Percentiles rank a stretch among this genome's conserved stretches.
Conservation (phyloP, 2,113 vertebrate genomes). For the Cygnus buccinator region DNA sequence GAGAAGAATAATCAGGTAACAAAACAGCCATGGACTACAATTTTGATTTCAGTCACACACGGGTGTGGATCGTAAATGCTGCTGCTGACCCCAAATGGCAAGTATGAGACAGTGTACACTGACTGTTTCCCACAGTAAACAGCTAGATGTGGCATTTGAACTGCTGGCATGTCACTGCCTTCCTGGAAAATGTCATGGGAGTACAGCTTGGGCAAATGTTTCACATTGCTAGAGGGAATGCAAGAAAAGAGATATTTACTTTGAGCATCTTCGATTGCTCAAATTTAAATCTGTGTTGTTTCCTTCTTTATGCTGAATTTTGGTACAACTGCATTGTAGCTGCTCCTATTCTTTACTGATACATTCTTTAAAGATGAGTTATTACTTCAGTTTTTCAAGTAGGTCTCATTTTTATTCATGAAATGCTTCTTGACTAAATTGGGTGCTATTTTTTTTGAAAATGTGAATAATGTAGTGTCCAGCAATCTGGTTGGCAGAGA, state of each 20-base stretch:
- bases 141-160: background rate
- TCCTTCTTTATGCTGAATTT: background rate
- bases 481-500: slow-evolving; percentile 38
- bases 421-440: background rate
- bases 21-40: background rate
- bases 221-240: background rate
- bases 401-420: slow-evolving; percentile 11
- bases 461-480: slow-evolving; percentile 39
- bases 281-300: background rate
- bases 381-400: background rate
- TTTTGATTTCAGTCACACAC: background rate
- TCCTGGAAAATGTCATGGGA: slow-evolving; percentile 40
- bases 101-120: background rate
- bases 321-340: background rate
- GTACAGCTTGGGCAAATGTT: background rate
- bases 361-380: background rate
- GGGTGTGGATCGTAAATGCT: background rate
- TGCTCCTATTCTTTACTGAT: background rate
- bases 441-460: background rate
- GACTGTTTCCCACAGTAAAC: slow-evolving; percentile 1
- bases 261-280: background rate
- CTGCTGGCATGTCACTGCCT: slow-evolving; percentile 13
- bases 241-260: background rate
- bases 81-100: slow-evolving; percentile 6
- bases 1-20: slow-evolving; percentile 86